Base-by-base conservation (phyloP, 2,113 vertebrate genomes). In the Sturnira hondurensis region DNA sequence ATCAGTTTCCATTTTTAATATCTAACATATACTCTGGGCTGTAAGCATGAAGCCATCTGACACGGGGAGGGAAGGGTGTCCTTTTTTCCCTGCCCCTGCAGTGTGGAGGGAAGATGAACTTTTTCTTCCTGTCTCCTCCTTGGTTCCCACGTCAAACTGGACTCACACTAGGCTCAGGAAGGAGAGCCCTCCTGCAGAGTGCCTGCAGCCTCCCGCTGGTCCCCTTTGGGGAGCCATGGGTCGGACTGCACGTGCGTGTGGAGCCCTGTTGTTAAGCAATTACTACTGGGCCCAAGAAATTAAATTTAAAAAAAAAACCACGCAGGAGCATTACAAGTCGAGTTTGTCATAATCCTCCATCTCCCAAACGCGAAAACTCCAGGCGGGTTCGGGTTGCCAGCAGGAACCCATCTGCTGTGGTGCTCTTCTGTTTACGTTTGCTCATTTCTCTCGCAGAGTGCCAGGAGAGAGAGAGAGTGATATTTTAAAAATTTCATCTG, bases 401-500 rank as follows among this genome's bases (percentile, higher is more conserved):
- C 68, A 92, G 91, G 86, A 89, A 56, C 93, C 97, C 97, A 98
- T 97, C 97, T 97, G 97, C 86, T 96, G 0, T 56, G 89, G 58
- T 95, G 83, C 96, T 95, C 94, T 33, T 96, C 94, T 98, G 97
- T 98, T 97, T 97, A 96, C 96, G 83, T 97, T 97, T 97, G 94
- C 89, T 97, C 95, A 93, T 97, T 97, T 97, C 96, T 95, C 82
- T 96, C 89, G 73, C 94, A 54, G 78, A 91, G 93, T 97, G 97
- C 97, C 96, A 97, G 93, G 58, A 96, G 45, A 96, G 97, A 96
- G 97, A 91, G 97, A 95, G 96, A 97, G 94, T 52, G 97, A 94
- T 97, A 96, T 97, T 97, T 97, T 0, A 97, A 97, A 97, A 97
- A 96, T 94, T 93, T 96, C 96, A 97, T 98, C 96, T 97, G 97